Evolutionary conservation across 2,113 vertebrate genomes (phyloP), one percentile per base, ranked within the genome.

Genomic region (Hippocampus mohnikei): DNA sequence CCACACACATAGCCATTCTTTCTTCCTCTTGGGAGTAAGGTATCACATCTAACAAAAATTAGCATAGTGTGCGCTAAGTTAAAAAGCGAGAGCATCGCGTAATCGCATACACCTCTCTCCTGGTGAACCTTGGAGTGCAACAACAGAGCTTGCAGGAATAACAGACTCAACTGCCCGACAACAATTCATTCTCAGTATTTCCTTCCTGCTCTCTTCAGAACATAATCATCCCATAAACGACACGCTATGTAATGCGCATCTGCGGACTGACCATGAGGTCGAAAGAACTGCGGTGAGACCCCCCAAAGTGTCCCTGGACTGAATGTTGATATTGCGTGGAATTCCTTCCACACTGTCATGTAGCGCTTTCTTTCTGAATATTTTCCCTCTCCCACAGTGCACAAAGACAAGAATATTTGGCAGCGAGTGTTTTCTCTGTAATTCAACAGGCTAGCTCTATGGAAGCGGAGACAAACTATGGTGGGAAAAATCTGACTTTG

Each of bases 11-110:
- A 74, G 79, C 10, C 77, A 82, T 84, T 82, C 77, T 66, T 76
- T 8, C 0, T 70, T 15, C 60, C 70, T 66, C 75, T 10, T 0
- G 70, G 75, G 86, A 80, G 67, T 50, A 42, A 72, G 8, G 64
- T 59, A 68, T 78, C 70, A 64, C 70, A 62, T 85, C 82, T 76
- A 84, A 85, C 66, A 84, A 73, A 88, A 84, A 80, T 72, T 67
- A 80, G 82, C 66, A 53, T 40, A 20, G 66, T 6, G 2, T 50
- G 73, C 42, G 53, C 37, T 1, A 46, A 71, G 82, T 67, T 75
- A 25, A 33, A 33, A 80, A 76, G 71, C 77, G 73, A 74, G 59
- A 67, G 55, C n/a, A 67, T 40, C 48, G 55, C 75, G 83, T 77
- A 81, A 85, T 79, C 63, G 71, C 79, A 85, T 56, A 77, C 77